Percentiles rank a stretch among this genome's conserved stretches.
Conservation (phyloP, 2,797 vertebrate species). For the Sebastes variabilis region DNA sequence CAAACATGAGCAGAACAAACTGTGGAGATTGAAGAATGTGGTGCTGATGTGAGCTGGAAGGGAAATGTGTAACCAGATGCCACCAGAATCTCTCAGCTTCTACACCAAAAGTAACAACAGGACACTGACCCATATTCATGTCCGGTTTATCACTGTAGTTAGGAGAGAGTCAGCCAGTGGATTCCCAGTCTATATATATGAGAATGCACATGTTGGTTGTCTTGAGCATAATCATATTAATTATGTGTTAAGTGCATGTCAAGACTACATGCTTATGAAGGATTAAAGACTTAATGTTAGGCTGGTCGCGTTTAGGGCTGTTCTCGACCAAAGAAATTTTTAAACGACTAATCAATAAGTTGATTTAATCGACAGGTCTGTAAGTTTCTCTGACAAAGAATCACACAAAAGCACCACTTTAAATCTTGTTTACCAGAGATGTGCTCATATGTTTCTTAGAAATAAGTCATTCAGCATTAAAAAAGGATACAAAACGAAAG, state of each 20-base stretch:
- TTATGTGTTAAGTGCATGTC: too few species aligned
- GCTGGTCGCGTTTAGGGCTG: background rate
- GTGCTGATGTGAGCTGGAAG: slow-evolving; percentile 56
- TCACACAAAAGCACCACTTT: too few species aligned
- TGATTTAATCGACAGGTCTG: too few species aligned
- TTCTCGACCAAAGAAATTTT: too few species aligned
- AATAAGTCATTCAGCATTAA: too few species aligned
- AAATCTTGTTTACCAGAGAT: too few species aligned
- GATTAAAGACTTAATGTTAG: background rate
- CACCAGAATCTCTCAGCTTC: slow-evolving; percentile 17
- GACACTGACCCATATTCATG: slow-evolving; percentile 22
- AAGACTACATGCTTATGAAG: background rate
- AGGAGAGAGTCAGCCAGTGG: background rate
- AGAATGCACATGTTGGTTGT: too few species aligned
- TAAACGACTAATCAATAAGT: too few species aligned
- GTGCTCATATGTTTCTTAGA: too few species aligned
- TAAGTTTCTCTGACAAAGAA: too few species aligned
- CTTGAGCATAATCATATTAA: background rate
- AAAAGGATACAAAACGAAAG: too few species aligned
- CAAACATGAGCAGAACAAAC: slow-evolving; percentile 75
- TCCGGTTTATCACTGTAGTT: background rate
- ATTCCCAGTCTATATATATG: background rate
- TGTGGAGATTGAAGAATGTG: slow-evolving; percentile 70
- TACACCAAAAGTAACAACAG: slow-evolving; percentile 16
- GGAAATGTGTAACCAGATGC: slow-evolving; percentile 46